phyloP scores from a whole-genome alignment of 1,140 invertebrate species.

The Temnothorax curvispinosus region DNA sequence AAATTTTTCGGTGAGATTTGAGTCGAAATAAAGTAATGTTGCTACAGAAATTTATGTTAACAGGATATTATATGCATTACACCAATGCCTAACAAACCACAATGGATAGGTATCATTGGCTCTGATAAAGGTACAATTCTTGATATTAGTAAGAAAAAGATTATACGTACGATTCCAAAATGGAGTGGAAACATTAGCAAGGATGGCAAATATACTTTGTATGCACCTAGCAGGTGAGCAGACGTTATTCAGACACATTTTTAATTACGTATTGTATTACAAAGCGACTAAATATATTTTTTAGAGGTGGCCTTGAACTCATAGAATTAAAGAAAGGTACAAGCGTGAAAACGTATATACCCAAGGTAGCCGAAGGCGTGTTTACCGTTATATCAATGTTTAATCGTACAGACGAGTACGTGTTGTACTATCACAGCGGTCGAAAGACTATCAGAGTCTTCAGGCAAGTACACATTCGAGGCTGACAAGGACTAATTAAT shows the following conservation, averaged over 20 bases:
- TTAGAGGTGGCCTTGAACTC: conserved; percentile 95
- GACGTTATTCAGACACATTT: neutral
- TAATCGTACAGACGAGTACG: conserved; percentile 97
- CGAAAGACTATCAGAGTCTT: conserved; percentile 97
- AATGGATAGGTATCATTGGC: conserved; percentile 95
- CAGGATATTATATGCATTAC: conserved; percentile 90
- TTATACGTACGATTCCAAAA: conserved; percentile 91
- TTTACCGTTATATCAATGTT: conserved; percentile 98
- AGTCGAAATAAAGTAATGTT: neutral
- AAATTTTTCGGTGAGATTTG: conserved; percentile 4
- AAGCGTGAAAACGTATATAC: conserved; percentile 94
- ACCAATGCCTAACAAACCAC: conserved; percentile 92
- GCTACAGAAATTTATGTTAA: conserved; percentile 43
- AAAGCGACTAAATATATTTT: conserved; percentile 64
- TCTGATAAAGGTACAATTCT: conserved; percentile 95
- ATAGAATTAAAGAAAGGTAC: conserved; percentile 94
- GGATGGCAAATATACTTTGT: conserved; percentile 96
- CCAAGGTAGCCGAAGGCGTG: conserved; percentile 97
- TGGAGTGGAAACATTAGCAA: conserved; percentile 94
- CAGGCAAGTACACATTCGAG: conserved; percentile 86
- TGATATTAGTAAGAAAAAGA: conserved; percentile 93
- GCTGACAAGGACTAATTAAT: neutral
- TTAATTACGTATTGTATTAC: neutral
- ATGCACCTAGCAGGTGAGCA: conserved; percentile 92
- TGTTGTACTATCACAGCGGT: conserved; percentile 98